Evolutionary conservation across 2,797 vertebrate genomes (phyloP).

Genomic region (Salarias fasciatus): DNA sequence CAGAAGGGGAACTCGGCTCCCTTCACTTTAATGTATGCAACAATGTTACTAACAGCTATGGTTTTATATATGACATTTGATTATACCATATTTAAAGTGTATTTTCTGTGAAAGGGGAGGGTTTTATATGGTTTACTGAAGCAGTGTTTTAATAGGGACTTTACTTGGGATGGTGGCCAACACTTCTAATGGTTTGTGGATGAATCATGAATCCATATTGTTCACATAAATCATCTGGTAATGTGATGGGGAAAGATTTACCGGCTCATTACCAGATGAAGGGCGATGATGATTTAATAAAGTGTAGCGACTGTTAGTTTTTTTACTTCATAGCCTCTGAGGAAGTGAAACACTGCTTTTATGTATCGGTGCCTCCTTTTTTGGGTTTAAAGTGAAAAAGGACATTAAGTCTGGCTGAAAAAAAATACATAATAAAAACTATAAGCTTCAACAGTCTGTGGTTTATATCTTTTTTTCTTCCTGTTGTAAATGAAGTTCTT

Average conservation of each 20-base stretch:
- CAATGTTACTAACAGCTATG: slow-evolving; percentile 59
- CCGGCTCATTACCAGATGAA: slow-evolving; percentile 47
- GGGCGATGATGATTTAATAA: slow-evolving; percentile 36
- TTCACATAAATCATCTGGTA: slow-evolving; percentile 53
- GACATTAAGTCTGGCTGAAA: slow-evolving; percentile 33
- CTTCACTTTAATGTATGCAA: slow-evolving; percentile 58
- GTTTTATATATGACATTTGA: slow-evolving; percentile 40
- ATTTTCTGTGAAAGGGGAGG: slow-evolving; percentile 48
- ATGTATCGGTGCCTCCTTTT: neutral
- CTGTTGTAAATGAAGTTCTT: too few species aligned
- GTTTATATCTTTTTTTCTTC: neutral
- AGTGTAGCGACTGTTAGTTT: slow-evolving; percentile 33
- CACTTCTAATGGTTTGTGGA: slow-evolving; percentile 37
- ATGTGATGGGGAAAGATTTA: slow-evolving; percentile 48
- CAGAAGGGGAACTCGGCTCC: slow-evolving; percentile 7
- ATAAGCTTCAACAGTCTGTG: slow-evolving; percentile 2
- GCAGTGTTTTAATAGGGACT: slow-evolving; percentile 21
- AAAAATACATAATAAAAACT: slow-evolving; percentile 54
- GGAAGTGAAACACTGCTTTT: slow-evolving; percentile 25
- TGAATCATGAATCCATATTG: slow-evolving; percentile 42
- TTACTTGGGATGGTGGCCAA: slow-evolving; percentile 19
- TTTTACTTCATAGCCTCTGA: slow-evolving; percentile 22
- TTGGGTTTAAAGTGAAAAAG: slow-evolving; percentile 9
- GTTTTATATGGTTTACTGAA: slow-evolving; percentile 13
- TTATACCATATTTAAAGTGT: slow-evolving; percentile 48